Evolutionary conservation across 2,113 vertebrate species (phyloP).

Genomic region (Plestiodon gilberti): DNA sequence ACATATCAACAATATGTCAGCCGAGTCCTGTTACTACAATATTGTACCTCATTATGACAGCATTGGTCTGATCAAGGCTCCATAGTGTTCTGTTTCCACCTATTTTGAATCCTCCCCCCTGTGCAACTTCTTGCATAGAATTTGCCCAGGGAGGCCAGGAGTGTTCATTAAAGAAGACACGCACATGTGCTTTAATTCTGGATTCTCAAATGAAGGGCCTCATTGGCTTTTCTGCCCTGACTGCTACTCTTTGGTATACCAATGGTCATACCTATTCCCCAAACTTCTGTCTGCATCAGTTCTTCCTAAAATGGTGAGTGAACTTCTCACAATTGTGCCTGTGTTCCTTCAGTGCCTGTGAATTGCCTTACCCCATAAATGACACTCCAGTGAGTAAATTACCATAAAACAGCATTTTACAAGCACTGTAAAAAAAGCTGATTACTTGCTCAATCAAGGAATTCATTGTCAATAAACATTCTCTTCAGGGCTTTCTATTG

Average conservation of each 20-base stretch:
- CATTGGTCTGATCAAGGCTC: background rate
- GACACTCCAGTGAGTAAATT: slow-evolving; percentile 12
- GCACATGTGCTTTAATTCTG: too few relatives aligned
- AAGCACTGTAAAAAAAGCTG: slow-evolving; percentile 59
- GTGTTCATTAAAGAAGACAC: too few relatives aligned
- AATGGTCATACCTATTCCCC: slow-evolving; percentile 12
- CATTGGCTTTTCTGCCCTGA: background rate
- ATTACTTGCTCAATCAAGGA: slow-evolving; percentile 74
- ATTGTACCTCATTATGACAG: background rate
- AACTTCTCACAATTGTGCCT: background rate
- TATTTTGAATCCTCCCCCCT: background rate
- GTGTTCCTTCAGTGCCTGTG: slow-evolving; percentile 26
- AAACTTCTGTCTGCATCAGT: slow-evolving; percentile 3
- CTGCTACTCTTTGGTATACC: background rate
- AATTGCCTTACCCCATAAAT: slow-evolving; percentile 15
- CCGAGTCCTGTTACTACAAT: background rate
- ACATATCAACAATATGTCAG: background rate
- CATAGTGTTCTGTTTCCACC: background rate
- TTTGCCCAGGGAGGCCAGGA: background rate
- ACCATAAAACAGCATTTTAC: slow-evolving; percentile 38
- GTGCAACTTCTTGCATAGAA: background rate
- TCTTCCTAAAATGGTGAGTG: background rate
- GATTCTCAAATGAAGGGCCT: too few relatives aligned
- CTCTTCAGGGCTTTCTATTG: slow-evolving; percentile 53
- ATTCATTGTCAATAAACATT: slow-evolving; percentile 74